Base-by-base conservation (phyloP, 64 coral and sea anemone species). In the Stylophora pistillata region DNA sequence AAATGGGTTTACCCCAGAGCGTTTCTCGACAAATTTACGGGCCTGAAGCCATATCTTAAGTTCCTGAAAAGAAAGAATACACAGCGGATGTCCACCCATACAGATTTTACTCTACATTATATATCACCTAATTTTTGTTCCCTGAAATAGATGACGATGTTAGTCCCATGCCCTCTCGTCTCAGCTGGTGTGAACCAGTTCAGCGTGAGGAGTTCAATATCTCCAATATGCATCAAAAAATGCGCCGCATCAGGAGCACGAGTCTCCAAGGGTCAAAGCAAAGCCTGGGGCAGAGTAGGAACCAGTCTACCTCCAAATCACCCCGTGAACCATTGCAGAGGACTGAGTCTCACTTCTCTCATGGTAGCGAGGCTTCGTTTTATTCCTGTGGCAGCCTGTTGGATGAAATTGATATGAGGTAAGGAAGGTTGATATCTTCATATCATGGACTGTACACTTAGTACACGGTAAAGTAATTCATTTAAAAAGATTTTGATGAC, bases 351-450 rank as follows among this genome's bases (percentile, higher is more conserved):
- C 95, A 97, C 29, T 55, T 92, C 34, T 96, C 94, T 12, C 81
- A 28, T 26, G 90, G 62, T 37, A 98, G 96, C 63, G 96, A 98
- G 79, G 93, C 74, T 16, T 99, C 97, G n/a, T 99, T 99, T 74
- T 99, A 99, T 68, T 99, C 97, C 5, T 99, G 97, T 85, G 90
- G 90, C 4, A 99, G 97, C 90, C 78, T 93, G 33, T 73, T 99
- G 32, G 94, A 95, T 90, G 95, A 97, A 20, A 64, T 93, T 53
- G 91, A 79, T 66, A 81, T 87, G 58, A 58, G 53, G 70, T 78
- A 86, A 90, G 75, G 18, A 66, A 23, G 10, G 37, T 47, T 47
- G 37, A 0, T 47, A 47, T 47, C 37, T 47, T 47, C 37, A 47
- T 47, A 47, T 47, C 37, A 47, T 47, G 3, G 37, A 3, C 6